These are phyloP conservation scores for Cariama cristata DNA, from an alignment of 2,113 vertebrate genomes.

Conservation along the genomic window DNA sequence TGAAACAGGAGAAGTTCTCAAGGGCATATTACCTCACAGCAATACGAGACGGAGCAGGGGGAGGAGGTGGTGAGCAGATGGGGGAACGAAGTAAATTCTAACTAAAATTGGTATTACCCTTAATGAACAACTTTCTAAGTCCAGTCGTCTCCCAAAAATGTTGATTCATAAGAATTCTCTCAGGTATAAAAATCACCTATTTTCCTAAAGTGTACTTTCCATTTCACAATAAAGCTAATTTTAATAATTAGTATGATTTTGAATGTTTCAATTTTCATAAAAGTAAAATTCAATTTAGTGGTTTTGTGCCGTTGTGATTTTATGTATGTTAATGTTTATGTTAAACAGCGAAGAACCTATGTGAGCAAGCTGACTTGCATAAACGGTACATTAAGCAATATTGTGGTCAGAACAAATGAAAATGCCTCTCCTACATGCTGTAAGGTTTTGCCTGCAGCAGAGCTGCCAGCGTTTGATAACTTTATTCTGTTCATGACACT, in stretches of 20 bases:
- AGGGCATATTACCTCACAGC: neutral
- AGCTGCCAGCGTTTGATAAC: neutral
- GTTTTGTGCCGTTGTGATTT: neutral
- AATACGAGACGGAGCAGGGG: neutral
- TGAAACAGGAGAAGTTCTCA: neutral
- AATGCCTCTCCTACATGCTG: neutral
- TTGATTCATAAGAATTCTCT: neutral
- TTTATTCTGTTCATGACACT: neutral
- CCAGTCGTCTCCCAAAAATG: neutral
- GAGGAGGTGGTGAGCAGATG: neutral
- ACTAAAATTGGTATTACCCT: neutral
- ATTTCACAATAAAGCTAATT: conserved; percentile 4
- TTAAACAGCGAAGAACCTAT: neutral
- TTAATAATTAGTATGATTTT: neutral
- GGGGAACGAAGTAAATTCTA: neutral
- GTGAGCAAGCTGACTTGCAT: neutral
- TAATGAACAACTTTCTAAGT: neutral
- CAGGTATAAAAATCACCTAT: neutral
- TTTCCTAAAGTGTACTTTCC: neutral
- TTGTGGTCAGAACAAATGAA: conserved; percentile 22
- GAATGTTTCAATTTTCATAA: neutral
- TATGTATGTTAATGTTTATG: neutral
- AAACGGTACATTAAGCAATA: neutral
- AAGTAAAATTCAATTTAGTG: neutral
- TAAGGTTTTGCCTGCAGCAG: neutral